Conservation (phyloP, 2,113 vertebrate species). For the Casuarius casuarius region DNA sequence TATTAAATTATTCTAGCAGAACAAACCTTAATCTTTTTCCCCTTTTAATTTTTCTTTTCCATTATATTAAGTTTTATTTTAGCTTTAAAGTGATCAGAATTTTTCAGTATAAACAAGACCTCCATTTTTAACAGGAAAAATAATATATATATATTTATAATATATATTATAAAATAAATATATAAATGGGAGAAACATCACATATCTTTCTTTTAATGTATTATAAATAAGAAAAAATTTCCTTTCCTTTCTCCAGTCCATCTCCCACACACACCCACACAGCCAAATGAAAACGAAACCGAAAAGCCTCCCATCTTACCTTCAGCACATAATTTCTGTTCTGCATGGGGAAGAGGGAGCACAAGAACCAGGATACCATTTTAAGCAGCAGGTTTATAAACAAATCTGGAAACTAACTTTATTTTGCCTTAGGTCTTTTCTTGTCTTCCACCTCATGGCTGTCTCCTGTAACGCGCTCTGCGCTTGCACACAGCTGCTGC, state of each 20-base stretch:
- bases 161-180: too few species aligned
- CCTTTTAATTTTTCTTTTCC: background rate
- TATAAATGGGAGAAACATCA: background rate
- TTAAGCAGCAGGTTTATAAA: background rate
- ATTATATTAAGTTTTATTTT: background rate
- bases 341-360: background rate
- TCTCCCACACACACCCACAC: rapidly evolving
- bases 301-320: background rate
- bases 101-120: background rate
- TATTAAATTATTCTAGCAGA: background rate
- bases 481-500: background rate
- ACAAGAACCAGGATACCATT: background rate
- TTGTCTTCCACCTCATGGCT: background rate
- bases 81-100: background rate
- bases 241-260: background rate
- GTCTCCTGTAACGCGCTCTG: background rate
- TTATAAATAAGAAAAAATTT: background rate
- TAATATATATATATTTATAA: background rate
- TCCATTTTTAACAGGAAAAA: background rate
- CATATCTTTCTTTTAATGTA: background rate
- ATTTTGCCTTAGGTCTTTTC: background rate
- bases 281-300: background rate
- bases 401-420: background rate
- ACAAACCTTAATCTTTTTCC: background rate
- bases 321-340: background rate